These are phyloP conservation scores for Tipula lateralis DNA, from an alignment of 2,888 invertebrate species.

Conservation along the genomic window DNA sequence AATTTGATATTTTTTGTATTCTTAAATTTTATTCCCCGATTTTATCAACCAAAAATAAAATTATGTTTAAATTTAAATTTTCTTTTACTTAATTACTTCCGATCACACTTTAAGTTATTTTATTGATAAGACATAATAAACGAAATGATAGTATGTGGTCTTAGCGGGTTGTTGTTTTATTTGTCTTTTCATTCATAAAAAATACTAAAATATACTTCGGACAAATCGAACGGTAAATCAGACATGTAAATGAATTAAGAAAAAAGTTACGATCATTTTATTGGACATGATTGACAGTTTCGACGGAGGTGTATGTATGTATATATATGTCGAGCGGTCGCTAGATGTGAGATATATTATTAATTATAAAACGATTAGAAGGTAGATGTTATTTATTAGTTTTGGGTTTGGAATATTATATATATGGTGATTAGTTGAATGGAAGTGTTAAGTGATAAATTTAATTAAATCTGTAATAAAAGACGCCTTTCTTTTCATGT, in stretches of 20 bases:
- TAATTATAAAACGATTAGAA: constrained; percentile 1
- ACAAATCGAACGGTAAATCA: neutral
- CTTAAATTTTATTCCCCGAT: neutral
- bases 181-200: neutral
- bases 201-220: neutral
- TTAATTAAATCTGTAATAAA: neutral
- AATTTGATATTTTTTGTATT: neutral
- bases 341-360: neutral
- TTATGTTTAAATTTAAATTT: constrained; percentile 16
- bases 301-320: neutral
- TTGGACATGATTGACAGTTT: neutral
- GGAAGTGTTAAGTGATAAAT: neutral
- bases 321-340: neutral
- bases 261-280: neutral
- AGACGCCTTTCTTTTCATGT: neutral
- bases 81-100: constrained; percentile 1
- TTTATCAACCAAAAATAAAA: neutral
- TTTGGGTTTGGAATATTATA: neutral
- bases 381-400: neutral
- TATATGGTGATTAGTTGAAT: neutral
- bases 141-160: constrained; percentile 11
- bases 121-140: neutral
- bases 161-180: neutral
- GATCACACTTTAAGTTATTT: constrained; percentile 19
- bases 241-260: neutral